Percentiles rank a stretch among this genome's conserved stretches.
Evolutionary conservation across 2,888 invertebrate species (phyloP).

Genomic region (Trachelus stipa): DNA sequence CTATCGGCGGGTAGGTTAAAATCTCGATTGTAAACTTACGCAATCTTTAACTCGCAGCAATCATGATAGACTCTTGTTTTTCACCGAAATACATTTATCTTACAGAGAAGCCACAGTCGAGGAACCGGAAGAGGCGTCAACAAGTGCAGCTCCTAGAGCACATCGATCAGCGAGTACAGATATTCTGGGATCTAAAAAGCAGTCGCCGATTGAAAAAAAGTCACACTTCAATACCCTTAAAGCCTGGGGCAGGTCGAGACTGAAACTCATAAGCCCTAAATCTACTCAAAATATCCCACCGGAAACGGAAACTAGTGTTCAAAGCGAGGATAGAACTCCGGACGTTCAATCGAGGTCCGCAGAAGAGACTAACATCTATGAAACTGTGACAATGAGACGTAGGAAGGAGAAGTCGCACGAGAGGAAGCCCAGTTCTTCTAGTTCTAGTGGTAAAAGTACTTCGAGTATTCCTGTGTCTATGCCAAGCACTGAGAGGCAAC

Average conservation of each 20-base stretch:
- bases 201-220: conserved; percentile 74
- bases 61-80: background rate
- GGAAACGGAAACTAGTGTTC: conserved; percentile 69
- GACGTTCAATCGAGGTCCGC: conserved; percentile 31
- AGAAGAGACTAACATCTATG: conserved; percentile 74
- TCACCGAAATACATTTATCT: background rate
- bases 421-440: conserved; percentile 83
- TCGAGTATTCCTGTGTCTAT: conserved; percentile 56
- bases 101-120: conserved; percentile 54
- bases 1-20: conserved; percentile 83
- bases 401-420: conserved; percentile 80
- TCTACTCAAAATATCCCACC: conserved; percentile 44
- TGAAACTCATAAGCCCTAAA: conserved; percentile 76
- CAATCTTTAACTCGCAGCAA: background rate
- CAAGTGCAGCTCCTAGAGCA: conserved; percentile 47
- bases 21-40: conserved; percentile 21
- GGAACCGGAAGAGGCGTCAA: conserved; percentile 49
- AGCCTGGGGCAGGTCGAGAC: conserved; percentile 85
- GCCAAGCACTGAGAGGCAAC: conserved; percentile 48
- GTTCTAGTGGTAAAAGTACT: conserved; percentile 65
- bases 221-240: conserved; percentile 85
- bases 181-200: conserved; percentile 75
- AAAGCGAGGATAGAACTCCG: conserved; percentile 59
- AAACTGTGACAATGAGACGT: conserved; percentile 75
- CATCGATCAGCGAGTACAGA: conserved; percentile 74